Base-by-base conservation (phyloP, 1,140 invertebrate species). In the Bicyclus anynana region DNA sequence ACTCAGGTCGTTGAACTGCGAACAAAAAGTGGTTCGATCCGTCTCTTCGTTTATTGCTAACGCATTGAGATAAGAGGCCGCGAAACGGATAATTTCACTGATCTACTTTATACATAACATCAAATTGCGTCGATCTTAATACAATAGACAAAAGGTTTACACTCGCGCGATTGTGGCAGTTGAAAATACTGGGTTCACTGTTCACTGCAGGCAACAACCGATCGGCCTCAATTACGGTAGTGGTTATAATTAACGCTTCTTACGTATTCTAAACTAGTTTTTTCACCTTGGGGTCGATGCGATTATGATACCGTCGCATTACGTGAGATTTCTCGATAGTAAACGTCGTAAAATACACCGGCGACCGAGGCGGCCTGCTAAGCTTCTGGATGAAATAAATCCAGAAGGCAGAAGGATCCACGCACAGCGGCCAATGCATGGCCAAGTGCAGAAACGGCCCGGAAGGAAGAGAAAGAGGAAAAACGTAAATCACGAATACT, bases 11-110 rank as follows among this genome's bases (percentile, higher is more conserved):
- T 35, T 65, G 62, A 59, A 53, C 62, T 59, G 35, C 52, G 16
- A 33, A 53, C 21, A 14, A 50, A 40, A 56, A 53, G 49, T 47
- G 27, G 18, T 51, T 54, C 51, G 46, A 58, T 58, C 29, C 23
- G 56, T 42, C 29, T 48, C 38, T 59, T 55, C 56, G 35, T 61
- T 57, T 57, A 57, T 57, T 54, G 46, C 47, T 55, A 55, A 61
- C 59, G 59, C 51, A 50, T 14, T 47, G 52, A 33, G 53, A 55
- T 58, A 59, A 55, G 62, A 21, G 55, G 56, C 60, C 62, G 62
- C 62, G 62, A 59, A 59, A 29, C 52, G 42, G 50, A 40, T 47
- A 59, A 51, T 64, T 64, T 64, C 56, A 64, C 62, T 55, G 62
- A 64, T 64, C 55, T 54, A 59, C 56, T 59, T 64, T 59, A 23